Evolutionary conservation across 2,888 invertebrate species (phyloP).

Genomic region (Tachina fera): DNA sequence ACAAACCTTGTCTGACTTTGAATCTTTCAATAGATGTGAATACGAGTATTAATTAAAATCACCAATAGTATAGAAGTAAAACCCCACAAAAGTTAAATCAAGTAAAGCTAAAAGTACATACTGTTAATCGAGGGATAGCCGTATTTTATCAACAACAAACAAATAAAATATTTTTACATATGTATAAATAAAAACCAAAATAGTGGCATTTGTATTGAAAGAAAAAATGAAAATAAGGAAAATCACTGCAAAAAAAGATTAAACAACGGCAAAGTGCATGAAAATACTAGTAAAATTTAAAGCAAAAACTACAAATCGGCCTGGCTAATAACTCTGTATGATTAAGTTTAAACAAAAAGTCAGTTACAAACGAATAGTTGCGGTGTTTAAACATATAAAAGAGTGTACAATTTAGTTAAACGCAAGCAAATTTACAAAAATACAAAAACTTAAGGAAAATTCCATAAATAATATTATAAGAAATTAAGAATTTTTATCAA

Average conservation of each 20-base stretch:
- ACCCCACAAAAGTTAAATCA: not conserved
- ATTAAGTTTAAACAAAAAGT: slow-evolving; percentile 58
- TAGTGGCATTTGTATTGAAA: slow-evolving; percentile 50
- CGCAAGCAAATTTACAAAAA: slow-evolving; percentile 41
- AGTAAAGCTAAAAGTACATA: not conserved
- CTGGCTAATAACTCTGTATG: slow-evolving; percentile 54
- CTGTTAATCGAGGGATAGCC: not conserved
- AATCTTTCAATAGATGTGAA: no score
- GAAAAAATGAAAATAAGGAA: slow-evolving; percentile 20
- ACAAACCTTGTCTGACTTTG: no score
- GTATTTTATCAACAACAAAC: slow-evolving; percentile 37
- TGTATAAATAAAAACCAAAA: slow-evolving; percentile 57
- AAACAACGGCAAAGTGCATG: slow-evolving; percentile 31
- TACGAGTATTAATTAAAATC: no score
- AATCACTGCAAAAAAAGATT: slow-evolving; percentile 38
- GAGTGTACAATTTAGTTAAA: slow-evolving; percentile 44
- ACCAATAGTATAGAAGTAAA: not conserved
- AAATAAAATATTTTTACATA: slow-evolving; percentile 27
- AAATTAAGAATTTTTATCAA: slow-evolving; percentile 29
- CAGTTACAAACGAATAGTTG: slow-evolving; percentile 63
- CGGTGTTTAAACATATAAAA: slow-evolving; percentile 57
- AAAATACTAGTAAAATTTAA: slow-evolving; percentile 31
- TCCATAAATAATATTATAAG: slow-evolving; percentile 37
- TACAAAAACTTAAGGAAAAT: slow-evolving; percentile 41
- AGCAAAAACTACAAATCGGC: slow-evolving; percentile 51